phyloP scores from a whole-genome alignment of 2,113 vertebrate genomes.

The Rattus rattus region DNA sequence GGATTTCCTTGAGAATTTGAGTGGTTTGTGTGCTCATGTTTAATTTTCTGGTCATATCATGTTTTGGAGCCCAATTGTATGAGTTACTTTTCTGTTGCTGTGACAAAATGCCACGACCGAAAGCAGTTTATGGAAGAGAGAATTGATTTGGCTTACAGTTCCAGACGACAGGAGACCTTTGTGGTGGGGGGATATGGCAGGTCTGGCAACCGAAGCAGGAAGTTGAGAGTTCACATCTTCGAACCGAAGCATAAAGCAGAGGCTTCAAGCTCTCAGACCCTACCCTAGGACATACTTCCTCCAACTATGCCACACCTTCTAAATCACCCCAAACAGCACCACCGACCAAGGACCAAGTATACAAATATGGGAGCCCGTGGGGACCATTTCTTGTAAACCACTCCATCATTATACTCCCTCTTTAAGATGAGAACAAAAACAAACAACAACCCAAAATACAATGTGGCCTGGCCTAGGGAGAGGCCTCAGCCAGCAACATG shows the following conservation, averaged over 20 bases:
- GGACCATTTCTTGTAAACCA: neutral
- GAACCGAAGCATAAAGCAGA: neutral
- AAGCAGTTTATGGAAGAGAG: neutral
- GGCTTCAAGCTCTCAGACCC: neutral
- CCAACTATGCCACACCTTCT: neutral
- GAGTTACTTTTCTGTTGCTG: neutral
- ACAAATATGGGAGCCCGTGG: neutral
- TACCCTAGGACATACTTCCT: neutral
- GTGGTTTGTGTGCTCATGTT: neutral
- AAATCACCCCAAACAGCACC: neutral
- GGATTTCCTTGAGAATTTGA: neutral
- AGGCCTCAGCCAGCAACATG: neutral
- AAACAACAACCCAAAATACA: neutral
- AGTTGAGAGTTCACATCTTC: neutral
- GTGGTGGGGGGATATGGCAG: neutral
- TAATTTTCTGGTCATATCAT: neutral
- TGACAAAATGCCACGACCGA: neutral
- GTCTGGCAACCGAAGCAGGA: neutral
- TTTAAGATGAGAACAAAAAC: neutral
- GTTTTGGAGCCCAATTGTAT: neutral
- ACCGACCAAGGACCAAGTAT: neutral
- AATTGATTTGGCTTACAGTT: neutral
- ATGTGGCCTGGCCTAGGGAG: too few species aligned
- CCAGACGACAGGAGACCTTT: neutral
- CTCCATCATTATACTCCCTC: neutral